Evolutionary conservation across 2,888 invertebrate genomes (phyloP), one percentile per base, ranked within the genome.

Genomic region (Ptilodon capucinus): DNA sequence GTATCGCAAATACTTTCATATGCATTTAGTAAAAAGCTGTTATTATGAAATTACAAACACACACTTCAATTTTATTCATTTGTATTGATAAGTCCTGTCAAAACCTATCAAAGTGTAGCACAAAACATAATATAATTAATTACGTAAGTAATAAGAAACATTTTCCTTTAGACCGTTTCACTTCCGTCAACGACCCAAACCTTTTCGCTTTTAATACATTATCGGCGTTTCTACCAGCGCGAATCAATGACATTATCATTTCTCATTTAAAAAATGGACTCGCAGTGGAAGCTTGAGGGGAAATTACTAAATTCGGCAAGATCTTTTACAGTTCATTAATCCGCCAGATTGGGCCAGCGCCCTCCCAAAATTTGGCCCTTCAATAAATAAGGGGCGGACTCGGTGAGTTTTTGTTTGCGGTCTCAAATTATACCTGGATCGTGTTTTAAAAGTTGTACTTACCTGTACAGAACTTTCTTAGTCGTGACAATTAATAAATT

Each of bases 251-350:
- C 74, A 76, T 76, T 76, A 76, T 74, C 70, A 76, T 75, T 74
- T 71, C 71, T 69, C 68, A 74, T 75, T 77, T 75, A 70, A 76
- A 79, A 76, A 79, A 71, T 67, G 64, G 71, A 67, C 71, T 66
- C 60, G 45, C 64, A 72, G 66, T 65, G 57, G 59, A 56, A 65
- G 61, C 62, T 64, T 64, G 68, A 67, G 65, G 68, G 74, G 78
- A 79, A 80, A 84, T 81, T 79, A 85, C 82, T 82, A 84, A 81
- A 84, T 82, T 79, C 79, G 69, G 67, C 74, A 75, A 74, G 81
- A 82, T 86, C 84, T 80, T 89, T 89, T 79, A 82, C 89, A 86
- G 84, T 76, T 85, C 89, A 88, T 89, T 88, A 88, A 79, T 75
- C 75, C 66, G 60, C 70, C 77, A 83, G 84, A 87, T 88, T 86